Percentiles rank a stretch among this genome's conserved stretches.
These are phyloP conservation scores for Bryconaethiops microstoma DNA, from an alignment of 2,797 vertebrate genomes.

Conservation along the genomic window DNA sequence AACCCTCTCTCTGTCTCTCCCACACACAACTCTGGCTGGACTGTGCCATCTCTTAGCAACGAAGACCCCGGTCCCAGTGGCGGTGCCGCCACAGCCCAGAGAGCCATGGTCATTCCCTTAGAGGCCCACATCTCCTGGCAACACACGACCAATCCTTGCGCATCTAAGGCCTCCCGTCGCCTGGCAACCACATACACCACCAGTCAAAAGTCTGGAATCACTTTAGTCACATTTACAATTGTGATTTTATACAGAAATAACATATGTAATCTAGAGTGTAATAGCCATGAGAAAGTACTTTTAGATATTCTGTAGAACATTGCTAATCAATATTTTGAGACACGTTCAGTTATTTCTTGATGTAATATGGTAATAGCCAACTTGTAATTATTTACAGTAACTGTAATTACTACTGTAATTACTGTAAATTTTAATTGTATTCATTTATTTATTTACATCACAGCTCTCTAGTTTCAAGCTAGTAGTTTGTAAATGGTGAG, in stretches of 20 bases:
- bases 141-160: constrained; percentile 63
- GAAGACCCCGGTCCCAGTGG: constrained; percentile 48
- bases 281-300: neutral
- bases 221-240: neutral
- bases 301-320: neutral
- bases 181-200: constrained; percentile 64
- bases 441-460: neutral
- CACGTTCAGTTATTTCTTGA: too few species aligned
- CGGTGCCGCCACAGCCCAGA: constrained; percentile 51
- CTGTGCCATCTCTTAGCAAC: constrained; percentile 56
- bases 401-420: too few species aligned
- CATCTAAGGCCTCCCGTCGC: constrained; percentile 69
- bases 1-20: constrained; percentile 29
- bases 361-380: too few species aligned
- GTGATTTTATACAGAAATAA: neutral
- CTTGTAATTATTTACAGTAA: too few species aligned
- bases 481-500: neutral
- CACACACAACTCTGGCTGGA: constrained; percentile 38
- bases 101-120: constrained; percentile 53
- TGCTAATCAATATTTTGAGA: neutral
- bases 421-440: neutral
- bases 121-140: constrained; percentile 63
- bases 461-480: neutral
- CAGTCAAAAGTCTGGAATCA: constrained; percentile 4
- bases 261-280: too few species aligned